Base-by-base conservation (phyloP, 2,888 invertebrate species). In the Drosophila cracens region DNA sequence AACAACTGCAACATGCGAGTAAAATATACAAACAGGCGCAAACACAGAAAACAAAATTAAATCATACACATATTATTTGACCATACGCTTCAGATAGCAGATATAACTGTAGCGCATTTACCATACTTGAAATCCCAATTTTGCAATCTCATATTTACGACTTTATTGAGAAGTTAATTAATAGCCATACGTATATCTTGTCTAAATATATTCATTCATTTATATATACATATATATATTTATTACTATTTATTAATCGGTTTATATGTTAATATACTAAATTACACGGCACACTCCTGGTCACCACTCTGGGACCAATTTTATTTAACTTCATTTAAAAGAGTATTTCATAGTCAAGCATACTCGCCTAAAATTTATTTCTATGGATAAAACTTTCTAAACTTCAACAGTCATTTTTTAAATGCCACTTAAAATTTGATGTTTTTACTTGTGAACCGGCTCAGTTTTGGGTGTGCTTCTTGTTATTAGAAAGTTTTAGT, bases 21-120 rank as follows among this genome's bases (percentile, higher is more conserved):
- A 57, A 66, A 73, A 76, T 65, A 62, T 64, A n/a, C 66, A 60
- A 60, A 34, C 60, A 54, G 16, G 13, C 31, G 10, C 53, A 25
- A 18, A 38, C 21, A 38, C 43, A 34, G 33, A 13, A 21, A 13
- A 18, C 18, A 29, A 16, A 1, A 2, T 25, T 25, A 25, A 25
- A 25, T 25, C 4, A 6, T 18, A 31, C 21, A n/a, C 13, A 6
- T 2, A 51, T 31, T 11, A 29, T 13, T n/a, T 51, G 11, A n/a
- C n/a, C 51, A 51, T 27, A 25, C 5, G 11, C 33, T 16, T 48
- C 16, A 43, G 25, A 33, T 36, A 29, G 11, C 48, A 13, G 34
- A 31, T 34, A 6, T 48, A 63, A 49, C 13, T 49, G 34, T 58
- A 18, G 27, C 8, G 18, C 8, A 63, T 29, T 63, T 48, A 58